These are phyloP conservation scores for Drosophila atripex DNA, from an alignment of 2,888 invertebrate species.

Conservation along the genomic window DNA sequence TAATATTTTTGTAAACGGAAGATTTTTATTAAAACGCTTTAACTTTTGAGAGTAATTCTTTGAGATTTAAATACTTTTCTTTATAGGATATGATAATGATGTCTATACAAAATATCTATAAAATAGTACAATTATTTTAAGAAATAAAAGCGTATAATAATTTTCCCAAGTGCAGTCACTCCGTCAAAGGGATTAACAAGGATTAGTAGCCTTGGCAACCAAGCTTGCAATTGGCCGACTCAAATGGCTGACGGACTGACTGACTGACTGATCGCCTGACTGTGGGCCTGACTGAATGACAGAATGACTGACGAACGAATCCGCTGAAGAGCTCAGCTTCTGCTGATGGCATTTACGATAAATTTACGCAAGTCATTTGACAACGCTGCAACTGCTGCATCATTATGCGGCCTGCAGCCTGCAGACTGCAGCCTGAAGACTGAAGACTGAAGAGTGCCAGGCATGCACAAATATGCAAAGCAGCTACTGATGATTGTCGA, in stretches of 20 bases:
- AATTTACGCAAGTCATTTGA: slow-evolving; percentile 82
- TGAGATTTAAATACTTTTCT: too few species aligned
- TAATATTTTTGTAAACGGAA: too few species aligned
- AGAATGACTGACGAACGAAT: slow-evolving; percentile 61
- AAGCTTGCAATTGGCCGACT: slow-evolving; percentile 42
- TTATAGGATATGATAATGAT: not conserved
- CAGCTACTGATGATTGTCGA: slow-evolving; percentile 49
- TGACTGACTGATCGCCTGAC: slow-evolving; percentile 13
- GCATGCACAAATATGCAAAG: slow-evolving; percentile 50
- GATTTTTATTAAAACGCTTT: too few species aligned
- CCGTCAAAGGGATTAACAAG: slow-evolving; percentile 71
- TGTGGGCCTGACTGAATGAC: slow-evolving; percentile 20
- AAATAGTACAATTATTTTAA: not conserved
- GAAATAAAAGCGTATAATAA: not conserved
- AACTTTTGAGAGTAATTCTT: too few species aligned
- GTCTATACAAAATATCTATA: not conserved
- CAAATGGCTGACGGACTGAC: slow-evolving; percentile 29
- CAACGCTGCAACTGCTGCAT: slow-evolving; percentile 65
- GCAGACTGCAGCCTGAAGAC: slow-evolving; percentile 8
- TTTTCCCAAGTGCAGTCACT: slow-evolving; percentile 20
- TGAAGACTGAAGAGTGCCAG: slow-evolving; percentile 29
- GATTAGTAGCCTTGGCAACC: slow-evolving; percentile 59
- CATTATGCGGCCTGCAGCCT: slow-evolving; percentile 60
- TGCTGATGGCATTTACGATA: slow-evolving; percentile 82
- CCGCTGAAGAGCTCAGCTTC: slow-evolving; percentile 40